phyloP scores from a whole-genome alignment of 2,797 vertebrate species.

The Stomatorhinus walkeri region DNA sequence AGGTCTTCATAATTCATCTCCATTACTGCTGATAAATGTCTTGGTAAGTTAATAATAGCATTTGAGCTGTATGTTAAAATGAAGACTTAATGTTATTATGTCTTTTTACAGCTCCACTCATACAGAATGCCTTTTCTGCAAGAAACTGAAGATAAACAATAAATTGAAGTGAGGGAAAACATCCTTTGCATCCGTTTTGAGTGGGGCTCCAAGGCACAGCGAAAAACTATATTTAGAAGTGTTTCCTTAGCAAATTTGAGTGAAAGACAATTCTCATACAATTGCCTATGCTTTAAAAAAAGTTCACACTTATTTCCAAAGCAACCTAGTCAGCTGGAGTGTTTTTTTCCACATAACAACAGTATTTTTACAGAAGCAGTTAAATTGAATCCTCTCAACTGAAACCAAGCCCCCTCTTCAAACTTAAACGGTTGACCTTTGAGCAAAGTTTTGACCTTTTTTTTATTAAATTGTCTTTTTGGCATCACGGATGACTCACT shows the following conservation, averaged over 20 bases:
- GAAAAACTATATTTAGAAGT: background rate
- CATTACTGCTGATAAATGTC: slow-evolving; percentile 55
- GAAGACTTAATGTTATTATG: slow-evolving; percentile 50
- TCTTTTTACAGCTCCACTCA: slow-evolving; percentile 16
- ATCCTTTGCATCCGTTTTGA: background rate
- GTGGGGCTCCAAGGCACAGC: background rate
- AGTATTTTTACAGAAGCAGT: background rate
- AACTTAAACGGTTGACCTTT: background rate
- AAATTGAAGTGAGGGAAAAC: background rate
- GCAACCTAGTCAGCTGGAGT: background rate
- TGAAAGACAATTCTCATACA: background rate
- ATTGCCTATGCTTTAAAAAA: background rate
- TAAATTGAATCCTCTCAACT: background rate
- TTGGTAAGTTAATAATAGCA: slow-evolving; percentile 30
- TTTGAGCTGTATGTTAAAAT: slow-evolving; percentile 22
- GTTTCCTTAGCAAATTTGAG: background rate
- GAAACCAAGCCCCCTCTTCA: background rate
- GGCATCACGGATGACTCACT: background rate
- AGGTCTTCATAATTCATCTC: slow-evolving; percentile 31
- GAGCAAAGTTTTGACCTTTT: background rate
- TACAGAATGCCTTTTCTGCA: background rate
- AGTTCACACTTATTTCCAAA: background rate
- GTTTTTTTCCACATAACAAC: background rate
- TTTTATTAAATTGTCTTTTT: background rate
- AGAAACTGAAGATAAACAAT: background rate